Evolutionary conservation across 2,888 invertebrate species (phyloP).

Genomic region (Willowsia nigromaculata): DNA sequence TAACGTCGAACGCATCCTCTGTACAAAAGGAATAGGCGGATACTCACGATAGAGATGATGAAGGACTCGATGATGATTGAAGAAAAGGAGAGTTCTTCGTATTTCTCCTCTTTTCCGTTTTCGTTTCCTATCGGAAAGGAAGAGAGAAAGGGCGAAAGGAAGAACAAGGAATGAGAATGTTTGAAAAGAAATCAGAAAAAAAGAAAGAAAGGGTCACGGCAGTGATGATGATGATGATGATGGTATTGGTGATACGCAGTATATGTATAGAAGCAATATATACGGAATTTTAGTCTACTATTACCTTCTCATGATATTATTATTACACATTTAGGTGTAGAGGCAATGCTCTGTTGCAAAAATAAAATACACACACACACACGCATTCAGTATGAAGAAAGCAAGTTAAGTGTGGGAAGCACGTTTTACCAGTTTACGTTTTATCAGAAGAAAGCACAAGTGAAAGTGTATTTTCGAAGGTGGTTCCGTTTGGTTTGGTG

Average conservation of each 20-base stretch:
- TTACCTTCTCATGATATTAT: background rate
- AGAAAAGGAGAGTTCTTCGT: background rate
- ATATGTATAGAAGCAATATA: background rate
- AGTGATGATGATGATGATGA: background rate
- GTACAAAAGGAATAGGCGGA: too few species aligned
- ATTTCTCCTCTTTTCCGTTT: background rate
- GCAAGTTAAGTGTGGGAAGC: slow-evolving; percentile 25
- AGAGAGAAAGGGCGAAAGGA: background rate
- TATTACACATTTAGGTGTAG: slow-evolving; percentile 14
- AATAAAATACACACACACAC: background rate
- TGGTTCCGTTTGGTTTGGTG: slow-evolving; percentile 23
- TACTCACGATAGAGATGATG: too few species aligned
- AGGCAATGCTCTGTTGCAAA: background rate
- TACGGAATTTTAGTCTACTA: background rate
- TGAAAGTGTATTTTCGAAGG: slow-evolving; percentile 19
- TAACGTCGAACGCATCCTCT: too few species aligned
- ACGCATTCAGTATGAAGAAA: background rate
- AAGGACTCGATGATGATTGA: background rate
- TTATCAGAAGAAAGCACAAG: background rate
- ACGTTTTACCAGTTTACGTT: slow-evolving; percentile 34
- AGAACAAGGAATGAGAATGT: background rate
- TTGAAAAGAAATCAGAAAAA: background rate
- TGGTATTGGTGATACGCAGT: background rate
- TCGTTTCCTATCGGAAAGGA: slow-evolving; percentile 13
- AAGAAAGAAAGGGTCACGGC: slow-evolving; percentile 26